These are phyloP conservation scores for Strix uralensis DNA, from an alignment of 2,113 vertebrate species.

Conservation along the genomic window DNA sequence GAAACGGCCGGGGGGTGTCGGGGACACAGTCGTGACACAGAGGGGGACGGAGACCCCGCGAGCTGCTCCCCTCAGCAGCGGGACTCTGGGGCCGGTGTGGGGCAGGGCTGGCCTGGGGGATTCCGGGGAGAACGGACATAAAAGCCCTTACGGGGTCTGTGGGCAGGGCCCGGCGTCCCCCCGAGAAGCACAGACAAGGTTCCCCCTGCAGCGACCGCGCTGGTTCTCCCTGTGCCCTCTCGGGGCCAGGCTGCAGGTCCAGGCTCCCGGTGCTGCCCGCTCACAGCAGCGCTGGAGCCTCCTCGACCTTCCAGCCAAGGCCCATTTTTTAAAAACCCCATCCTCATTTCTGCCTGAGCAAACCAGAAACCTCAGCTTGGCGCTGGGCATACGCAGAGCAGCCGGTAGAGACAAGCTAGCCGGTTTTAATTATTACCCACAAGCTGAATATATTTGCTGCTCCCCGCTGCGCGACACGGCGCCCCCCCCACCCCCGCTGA, in stretches of 20 bases:
- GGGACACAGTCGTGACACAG: fast-evolving
- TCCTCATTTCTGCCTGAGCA: neutral
- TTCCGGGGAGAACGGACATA: fast-evolving
- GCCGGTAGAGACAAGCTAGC: neutral
- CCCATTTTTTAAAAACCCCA: neutral
- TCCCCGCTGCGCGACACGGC: neutral
- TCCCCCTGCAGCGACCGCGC: no score
- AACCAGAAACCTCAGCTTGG: neutral
- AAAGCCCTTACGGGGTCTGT: neutral
- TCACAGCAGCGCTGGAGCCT: neutral
- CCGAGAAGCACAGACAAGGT: neutral
- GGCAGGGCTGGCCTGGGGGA: neutral
- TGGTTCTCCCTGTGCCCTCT: neutral
- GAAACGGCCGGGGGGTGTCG: neutral
- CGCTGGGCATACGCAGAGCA: neutral
- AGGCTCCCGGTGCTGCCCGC: no score
- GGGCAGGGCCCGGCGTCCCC: neutral
- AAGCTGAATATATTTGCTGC: neutral
- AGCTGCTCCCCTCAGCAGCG: no score
- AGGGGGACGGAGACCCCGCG: neutral
- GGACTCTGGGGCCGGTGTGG: neutral
- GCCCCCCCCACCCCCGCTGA: no score
- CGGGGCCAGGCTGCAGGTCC: neutral
- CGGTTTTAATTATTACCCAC: neutral
- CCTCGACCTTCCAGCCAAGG: no score